These are phyloP conservation scores for Pseudeuparius sepicola DNA, from an alignment of 2,888 invertebrate genomes.

Conservation along the genomic window DNA sequence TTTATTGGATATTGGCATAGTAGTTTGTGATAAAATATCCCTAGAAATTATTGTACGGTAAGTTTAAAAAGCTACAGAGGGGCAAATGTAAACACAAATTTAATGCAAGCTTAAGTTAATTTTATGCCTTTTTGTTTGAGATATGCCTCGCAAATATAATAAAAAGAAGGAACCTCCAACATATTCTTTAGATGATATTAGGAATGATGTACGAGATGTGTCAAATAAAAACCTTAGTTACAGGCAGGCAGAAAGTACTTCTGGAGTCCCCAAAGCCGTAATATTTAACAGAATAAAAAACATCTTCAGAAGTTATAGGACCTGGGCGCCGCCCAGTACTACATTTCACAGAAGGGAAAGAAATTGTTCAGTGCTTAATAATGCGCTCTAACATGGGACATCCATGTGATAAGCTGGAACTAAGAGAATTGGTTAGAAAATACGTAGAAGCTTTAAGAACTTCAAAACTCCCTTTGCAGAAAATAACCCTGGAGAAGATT, in stretches of 20 bases:
- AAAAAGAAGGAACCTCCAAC: too few relatives aligned
- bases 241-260: not conserved
- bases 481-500: constrained; percentile 7
- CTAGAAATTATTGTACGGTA: too few relatives aligned
- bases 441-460: constrained; percentile 9
- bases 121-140: constrained; percentile 5
- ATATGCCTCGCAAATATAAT: constrained; percentile 5
- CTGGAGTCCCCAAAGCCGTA: constrained; percentile 3
- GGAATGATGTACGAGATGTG: constrained; percentile 7
- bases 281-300: constrained; percentile 8
- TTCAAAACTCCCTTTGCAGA: constrained; percentile 8
- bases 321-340: too few relatives aligned
- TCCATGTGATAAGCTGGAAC: not conserved
- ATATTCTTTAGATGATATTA: too few relatives aligned
- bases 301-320: not conserved
- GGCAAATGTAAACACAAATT: constrained; percentile 6
- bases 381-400: too few relatives aligned
- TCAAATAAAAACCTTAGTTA: constrained; percentile 1
- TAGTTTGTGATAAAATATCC: too few relatives aligned
- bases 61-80: too few relatives aligned
- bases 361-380: too few relatives aligned
- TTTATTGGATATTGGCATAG: too few relatives aligned
- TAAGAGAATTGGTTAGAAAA: not conserved
- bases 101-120: constrained; percentile 2
- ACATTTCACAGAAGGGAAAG: too few relatives aligned